Evolutionary conservation across 1,140 invertebrate species (phyloP).

Genomic region (Latrodectus geometricus): DNA sequence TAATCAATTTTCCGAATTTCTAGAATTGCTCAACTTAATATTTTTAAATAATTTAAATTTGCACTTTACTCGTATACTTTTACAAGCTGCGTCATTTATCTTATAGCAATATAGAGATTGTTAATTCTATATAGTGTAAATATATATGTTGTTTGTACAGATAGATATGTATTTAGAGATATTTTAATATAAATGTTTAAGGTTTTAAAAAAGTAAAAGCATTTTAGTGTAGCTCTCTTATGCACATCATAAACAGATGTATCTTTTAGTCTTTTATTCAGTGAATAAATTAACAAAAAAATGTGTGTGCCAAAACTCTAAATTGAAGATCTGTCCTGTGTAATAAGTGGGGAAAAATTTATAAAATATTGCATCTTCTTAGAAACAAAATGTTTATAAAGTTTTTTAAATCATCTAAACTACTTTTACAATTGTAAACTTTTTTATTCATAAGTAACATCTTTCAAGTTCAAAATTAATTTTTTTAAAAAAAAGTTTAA

Average conservation of each 20-base stretch:
- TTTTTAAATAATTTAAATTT: background rate
- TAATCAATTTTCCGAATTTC: background rate
- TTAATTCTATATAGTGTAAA: slow-evolving; percentile 36
- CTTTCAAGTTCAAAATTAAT: too few relatives aligned
- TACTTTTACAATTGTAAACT: too few relatives aligned
- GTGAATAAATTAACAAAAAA: too few relatives aligned
- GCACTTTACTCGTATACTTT: background rate
- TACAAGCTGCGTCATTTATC: background rate
- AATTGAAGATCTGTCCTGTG: slow-evolving; percentile 9
- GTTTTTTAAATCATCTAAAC: too few relatives aligned
- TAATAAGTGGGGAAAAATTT: background rate
- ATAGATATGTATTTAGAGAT: slow-evolving; percentile 55
- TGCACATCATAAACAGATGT: too few relatives aligned
- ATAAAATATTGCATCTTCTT: too few relatives aligned
- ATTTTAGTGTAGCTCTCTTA: slow-evolving; percentile 13
- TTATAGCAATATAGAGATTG: background rate
- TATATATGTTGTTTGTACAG: slow-evolving; percentile 48
- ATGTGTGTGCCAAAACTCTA: slow-evolving; percentile 22
- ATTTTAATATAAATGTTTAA: slow-evolving; percentile 58
- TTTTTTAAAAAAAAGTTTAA: too few relatives aligned
- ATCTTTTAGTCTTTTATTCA: too few relatives aligned
- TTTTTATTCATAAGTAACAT: too few relatives aligned
- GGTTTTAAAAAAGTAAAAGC: slow-evolving; percentile 22
- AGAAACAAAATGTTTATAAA: too few relatives aligned
- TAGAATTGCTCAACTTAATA: background rate